Evolutionary conservation across 2,797 vertebrate genomes (phyloP).

Genomic region (Tiaroga cobitis): DNA sequence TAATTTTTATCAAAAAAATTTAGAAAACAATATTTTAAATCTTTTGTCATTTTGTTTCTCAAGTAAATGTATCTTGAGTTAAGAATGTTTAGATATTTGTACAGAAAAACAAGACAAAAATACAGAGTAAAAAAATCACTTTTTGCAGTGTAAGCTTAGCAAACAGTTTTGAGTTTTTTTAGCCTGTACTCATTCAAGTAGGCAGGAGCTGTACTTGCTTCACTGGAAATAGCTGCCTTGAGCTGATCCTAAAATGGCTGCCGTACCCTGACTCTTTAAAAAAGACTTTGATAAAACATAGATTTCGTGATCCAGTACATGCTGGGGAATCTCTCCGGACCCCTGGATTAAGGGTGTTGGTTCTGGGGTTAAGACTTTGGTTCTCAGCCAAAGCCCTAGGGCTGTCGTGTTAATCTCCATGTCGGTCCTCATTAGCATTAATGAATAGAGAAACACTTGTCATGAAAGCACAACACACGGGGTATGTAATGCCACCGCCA

Average conservation of each 20-base stretch:
- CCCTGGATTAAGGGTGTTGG: constrained; percentile 51
- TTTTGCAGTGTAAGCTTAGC: neutral
- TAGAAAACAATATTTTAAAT: neutral
- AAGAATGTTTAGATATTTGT: neutral
- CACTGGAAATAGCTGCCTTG: constrained; percentile 11
- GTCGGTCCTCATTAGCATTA: constrained; percentile 55
- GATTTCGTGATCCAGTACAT: constrained; percentile 35
- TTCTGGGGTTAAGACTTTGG: constrained; percentile 46
- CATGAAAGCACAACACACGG: constrained; percentile 45
- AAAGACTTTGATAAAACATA: neutral
- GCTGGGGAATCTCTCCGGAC: constrained; percentile 29
- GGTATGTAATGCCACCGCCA: constrained; percentile 20
- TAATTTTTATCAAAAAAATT: too few species aligned
- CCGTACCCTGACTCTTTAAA: neutral
- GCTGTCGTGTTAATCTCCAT: constrained; percentile 51
- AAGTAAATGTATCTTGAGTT: neutral
- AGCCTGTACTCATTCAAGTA: neutral
- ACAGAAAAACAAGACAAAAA: neutral
- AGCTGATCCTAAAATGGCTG: constrained; percentile 6
- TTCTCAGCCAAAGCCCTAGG: constrained; percentile 49
- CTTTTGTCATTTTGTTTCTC: neutral
- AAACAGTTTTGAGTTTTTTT: neutral
- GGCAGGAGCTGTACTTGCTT: neutral
- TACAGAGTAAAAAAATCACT: neutral
- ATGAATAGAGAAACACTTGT: constrained; percentile 55